Conservation (phyloP, 2,113 vertebrate genomes). For the Salvator merianae region DNA sequence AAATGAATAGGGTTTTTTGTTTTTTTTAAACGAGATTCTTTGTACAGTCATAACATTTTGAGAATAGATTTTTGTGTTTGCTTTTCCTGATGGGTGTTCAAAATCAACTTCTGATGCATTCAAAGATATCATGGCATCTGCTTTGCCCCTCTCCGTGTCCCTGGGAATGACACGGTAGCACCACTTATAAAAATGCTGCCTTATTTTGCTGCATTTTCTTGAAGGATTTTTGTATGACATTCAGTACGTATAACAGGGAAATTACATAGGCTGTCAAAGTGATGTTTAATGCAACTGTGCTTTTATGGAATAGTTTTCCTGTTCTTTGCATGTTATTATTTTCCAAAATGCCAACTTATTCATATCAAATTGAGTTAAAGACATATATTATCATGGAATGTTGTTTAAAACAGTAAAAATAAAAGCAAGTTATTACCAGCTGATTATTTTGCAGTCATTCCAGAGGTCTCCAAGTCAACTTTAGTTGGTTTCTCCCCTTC, state of each 20-base stretch:
- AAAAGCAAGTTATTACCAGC: slow-evolving; percentile 58
- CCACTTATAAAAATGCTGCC: neutral
- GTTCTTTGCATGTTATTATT: slow-evolving; percentile 69
- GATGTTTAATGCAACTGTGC: slow-evolving; percentile 65
- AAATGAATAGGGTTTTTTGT: too few species aligned
- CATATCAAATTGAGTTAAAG: slow-evolving; percentile 71
- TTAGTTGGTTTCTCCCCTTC: slow-evolving; percentile 54
- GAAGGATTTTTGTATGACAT: slow-evolving; percentile 62
- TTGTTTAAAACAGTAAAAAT: slow-evolving; percentile 50
- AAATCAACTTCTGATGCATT: neutral
- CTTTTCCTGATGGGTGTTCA: neutral
- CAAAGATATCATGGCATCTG: neutral
- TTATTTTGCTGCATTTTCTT: slow-evolving; percentile 52
- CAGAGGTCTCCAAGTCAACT: slow-evolving; percentile 59
- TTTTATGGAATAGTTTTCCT: slow-evolving; percentile 69
- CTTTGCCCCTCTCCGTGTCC: neutral
- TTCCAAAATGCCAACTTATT: slow-evolving; percentile 71
- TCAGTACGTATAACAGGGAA: slow-evolving; percentile 64
- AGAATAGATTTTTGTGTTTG: too few species aligned
- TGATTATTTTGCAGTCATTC: slow-evolving; percentile 68
- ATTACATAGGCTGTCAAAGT: slow-evolving; percentile 74
- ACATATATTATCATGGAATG: slow-evolving; percentile 71
- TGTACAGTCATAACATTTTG: too few species aligned
- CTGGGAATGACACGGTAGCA: neutral
- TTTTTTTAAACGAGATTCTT: too few species aligned